Conservation (phyloP, 2,888 invertebrate species). For the Clivina fossor region DNA sequence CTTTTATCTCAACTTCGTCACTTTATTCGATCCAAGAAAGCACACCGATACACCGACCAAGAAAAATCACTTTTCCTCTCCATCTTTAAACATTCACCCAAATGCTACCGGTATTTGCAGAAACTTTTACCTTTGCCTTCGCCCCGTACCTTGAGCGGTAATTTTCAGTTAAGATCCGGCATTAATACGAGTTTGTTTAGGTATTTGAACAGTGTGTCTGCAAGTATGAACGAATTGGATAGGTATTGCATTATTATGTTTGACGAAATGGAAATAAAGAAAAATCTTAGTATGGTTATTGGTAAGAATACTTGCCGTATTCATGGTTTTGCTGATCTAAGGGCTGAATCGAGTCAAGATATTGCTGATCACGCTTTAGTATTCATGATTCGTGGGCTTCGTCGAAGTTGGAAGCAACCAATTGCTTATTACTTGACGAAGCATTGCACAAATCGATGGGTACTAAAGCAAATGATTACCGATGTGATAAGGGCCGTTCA, state of each 20-base stretch:
- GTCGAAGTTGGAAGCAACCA: conserved; percentile 11
- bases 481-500: background rate
- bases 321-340: background rate
- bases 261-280: conserved; percentile 5
- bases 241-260: conserved; percentile 1
- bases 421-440: conserved; percentile 11
- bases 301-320: background rate
- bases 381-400: conserved; percentile 15
- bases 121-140: background rate
- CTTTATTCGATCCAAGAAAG: background rate
- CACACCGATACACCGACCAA: background rate
- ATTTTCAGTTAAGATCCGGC: conserved; percentile 1
- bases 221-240: background rate
- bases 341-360: background rate
- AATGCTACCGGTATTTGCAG: background rate
- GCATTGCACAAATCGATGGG: background rate
- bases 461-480: background rate
- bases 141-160: background rate
- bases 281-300: background rate
- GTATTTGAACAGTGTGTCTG: conserved; percentile 2
- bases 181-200: conserved; percentile 2
- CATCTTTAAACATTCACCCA: background rate
- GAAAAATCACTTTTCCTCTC: conserved; percentile 1
- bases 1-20: background rate
- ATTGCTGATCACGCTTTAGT: conserved; percentile 7